These are phyloP conservation scores for Drosophila nasuta DNA, from an alignment of 1,140 invertebrate genomes.

Conservation along the genomic window DNA sequence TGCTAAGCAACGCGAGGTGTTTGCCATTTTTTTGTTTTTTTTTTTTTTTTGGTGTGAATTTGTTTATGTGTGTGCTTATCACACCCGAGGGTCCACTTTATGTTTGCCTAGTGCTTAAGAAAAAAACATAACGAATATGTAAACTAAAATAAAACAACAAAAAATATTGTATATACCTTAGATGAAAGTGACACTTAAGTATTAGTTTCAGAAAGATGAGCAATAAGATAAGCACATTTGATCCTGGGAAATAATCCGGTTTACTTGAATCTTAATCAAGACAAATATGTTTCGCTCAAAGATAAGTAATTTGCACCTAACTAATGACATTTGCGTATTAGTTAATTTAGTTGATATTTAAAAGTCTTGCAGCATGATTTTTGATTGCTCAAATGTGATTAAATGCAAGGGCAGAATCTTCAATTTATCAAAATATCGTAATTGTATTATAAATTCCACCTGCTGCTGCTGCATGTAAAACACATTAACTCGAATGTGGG, in stretches of 20 bases:
- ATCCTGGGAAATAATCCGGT: too few relatives aligned
- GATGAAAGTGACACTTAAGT: slow-evolving; percentile 16
- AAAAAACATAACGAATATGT: slow-evolving; percentile 25
- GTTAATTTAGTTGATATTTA: not conserved
- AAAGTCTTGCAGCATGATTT: not conserved
- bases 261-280: too few relatives aligned
- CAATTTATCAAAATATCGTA: slow-evolving; percentile 13
- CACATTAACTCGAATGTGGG: slow-evolving; percentile 58
- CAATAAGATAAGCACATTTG: slow-evolving; percentile 1
- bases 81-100: slow-evolving; percentile 44
- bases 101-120: slow-evolving; percentile 8
- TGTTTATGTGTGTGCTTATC: slow-evolving; percentile 44
- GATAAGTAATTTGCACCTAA: too few relatives aligned
- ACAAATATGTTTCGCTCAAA: too few relatives aligned
- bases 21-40: slow-evolving; percentile 2
- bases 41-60: slow-evolving; percentile 41
- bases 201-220: not conserved
- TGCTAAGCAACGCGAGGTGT: slow-evolving; percentile 30
- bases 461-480: slow-evolving; percentile 42
- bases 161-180: not conserved
- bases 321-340: too few relatives aligned
- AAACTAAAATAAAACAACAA: slow-evolving; percentile 12
- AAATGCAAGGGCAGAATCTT: not conserved
- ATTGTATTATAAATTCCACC: slow-evolving; percentile 31
- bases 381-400: not conserved